Evolutionary conservation across 2,113 vertebrate species (phyloP).

Genomic region (Calonectris borealis): DNA sequence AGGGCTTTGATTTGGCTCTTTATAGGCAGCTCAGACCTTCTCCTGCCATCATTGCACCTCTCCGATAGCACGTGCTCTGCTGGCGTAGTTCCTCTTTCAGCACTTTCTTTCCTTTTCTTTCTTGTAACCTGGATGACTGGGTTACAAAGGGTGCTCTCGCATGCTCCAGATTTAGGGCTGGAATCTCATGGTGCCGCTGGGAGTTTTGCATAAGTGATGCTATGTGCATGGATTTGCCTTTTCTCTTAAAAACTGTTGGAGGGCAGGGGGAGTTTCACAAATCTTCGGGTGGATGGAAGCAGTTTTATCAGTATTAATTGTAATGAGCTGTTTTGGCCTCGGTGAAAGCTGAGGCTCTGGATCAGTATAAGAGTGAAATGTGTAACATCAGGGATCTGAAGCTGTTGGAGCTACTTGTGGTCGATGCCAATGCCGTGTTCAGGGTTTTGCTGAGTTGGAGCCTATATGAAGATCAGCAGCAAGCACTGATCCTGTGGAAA

Average conservation of each 20-base stretch:
- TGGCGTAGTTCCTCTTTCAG: neutral
- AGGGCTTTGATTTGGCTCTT: neutral
- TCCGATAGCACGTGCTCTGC: neutral
- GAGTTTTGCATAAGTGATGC: neutral
- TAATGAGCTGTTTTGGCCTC: neutral
- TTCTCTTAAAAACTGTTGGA: neutral
- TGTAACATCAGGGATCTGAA: neutral
- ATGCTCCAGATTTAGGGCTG: neutral
- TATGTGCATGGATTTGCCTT: neutral
- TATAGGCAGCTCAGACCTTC: neutral
- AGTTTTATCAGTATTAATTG: neutral
- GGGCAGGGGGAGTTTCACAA: neutral
- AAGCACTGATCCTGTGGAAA: neutral
- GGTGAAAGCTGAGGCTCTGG: neutral
- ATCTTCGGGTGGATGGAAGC: neutral
- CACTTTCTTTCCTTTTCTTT: neutral
- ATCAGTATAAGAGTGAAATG: neutral
- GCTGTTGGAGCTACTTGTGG: neutral
- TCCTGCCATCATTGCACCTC: neutral
- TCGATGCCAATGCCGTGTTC: accelerated
- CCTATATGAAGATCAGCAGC: neutral
- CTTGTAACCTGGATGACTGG: too few relatives aligned
- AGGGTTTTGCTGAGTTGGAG: neutral
- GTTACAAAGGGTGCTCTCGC: neutral
- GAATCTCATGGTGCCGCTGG: neutral